Percentiles rank a stretch among this genome's conserved stretches.
These are phyloP conservation scores for Phymanthus crucifer DNA, from an alignment of 92 coral and sea anemone species.

Conservation along the genomic window DNA sequence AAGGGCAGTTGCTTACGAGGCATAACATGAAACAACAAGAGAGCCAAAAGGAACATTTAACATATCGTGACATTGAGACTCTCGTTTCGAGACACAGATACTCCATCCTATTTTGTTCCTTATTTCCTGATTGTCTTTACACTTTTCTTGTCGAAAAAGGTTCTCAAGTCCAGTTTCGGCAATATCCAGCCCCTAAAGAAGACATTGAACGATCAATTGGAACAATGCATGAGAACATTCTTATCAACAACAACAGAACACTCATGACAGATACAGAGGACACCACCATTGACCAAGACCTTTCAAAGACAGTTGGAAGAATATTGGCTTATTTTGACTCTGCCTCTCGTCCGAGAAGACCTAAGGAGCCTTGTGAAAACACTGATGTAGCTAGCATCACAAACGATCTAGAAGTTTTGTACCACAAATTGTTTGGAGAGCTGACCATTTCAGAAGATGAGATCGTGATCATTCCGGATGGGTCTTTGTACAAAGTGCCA, in stretches of 20 bases:
- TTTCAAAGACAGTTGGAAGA: not conserved
- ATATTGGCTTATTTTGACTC: not conserved
- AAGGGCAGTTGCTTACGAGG: not conserved
- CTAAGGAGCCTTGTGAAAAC: not conserved
- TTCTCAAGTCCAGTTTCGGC: not conserved
- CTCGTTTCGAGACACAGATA: not conserved
- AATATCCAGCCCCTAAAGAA: not conserved
- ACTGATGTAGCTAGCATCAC: not conserved
- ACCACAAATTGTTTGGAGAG: not conserved
- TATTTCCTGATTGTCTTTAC: not conserved
- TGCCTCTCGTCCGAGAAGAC: not conserved
- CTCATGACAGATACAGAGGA: not conserved
- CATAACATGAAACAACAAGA: not conserved
- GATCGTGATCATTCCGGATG: conserved; percentile 27
- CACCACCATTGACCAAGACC: not conserved
- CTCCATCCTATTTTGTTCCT: not conserved
- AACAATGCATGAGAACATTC: not conserved
- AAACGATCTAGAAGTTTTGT: not conserved
- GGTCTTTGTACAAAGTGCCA: conserved; percentile 15
- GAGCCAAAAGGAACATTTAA: not conserved
- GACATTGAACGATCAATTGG: not conserved
- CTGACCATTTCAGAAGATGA: conserved; percentile 6
- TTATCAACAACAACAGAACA: not conserved
- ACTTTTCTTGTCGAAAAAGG: not conserved
- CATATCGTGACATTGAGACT: not conserved